Base-by-base conservation (phyloP, 2,888 invertebrate genomes). In the Xanthorhoe designata region DNA sequence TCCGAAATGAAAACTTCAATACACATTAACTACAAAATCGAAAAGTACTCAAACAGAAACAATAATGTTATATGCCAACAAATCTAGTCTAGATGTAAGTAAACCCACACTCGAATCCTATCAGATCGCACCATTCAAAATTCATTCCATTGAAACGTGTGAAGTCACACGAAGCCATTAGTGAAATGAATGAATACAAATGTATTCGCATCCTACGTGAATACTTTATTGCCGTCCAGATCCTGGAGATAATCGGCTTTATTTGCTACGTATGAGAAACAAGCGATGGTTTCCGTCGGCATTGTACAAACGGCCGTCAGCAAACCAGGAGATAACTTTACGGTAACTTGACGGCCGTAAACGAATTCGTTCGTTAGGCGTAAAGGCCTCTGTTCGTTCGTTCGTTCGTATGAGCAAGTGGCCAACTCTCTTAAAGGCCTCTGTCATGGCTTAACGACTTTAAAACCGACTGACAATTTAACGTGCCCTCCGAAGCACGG, bases 51-150 rank as follows among this genome's bases (percentile, higher is more conserved):
- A n/a, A n/a, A n/a, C n/a, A n/a, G n/a, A n/a, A n/a, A n/a, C n/a
- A 42, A 42, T 42, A 42, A 42, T 42, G 38, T 42, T 42, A 13
- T 2, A 2, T 13, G 13, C 10, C 35, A 1, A 38, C 9, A 13
- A 38, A 13, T 42, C 38, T 13, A 42, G 38, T 10, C 2, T 42
- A 42, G 2, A 1, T 10, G 13, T 42, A 13, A 8, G 38, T 38
- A 38, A 45, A 5, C 0, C 17, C 15, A 15, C 15, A 7, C 4
- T 47, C 8, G 18, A 55, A 53, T 58, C 32, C 10, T 63, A 63
- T 63, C 64, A 24, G 64, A 64, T 64, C 10, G 19, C 17, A 0
- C 74, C 83, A 85, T 84, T 82, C 81, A 64, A 59, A 49, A 57
- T 65, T 32, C 15, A 61, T 56, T 47, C 56, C 56, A 38, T 52